These are phyloP conservation scores for Metacarcinus magister DNA, from an alignment of 2,888 invertebrate species.

Conservation along the genomic window DNA sequence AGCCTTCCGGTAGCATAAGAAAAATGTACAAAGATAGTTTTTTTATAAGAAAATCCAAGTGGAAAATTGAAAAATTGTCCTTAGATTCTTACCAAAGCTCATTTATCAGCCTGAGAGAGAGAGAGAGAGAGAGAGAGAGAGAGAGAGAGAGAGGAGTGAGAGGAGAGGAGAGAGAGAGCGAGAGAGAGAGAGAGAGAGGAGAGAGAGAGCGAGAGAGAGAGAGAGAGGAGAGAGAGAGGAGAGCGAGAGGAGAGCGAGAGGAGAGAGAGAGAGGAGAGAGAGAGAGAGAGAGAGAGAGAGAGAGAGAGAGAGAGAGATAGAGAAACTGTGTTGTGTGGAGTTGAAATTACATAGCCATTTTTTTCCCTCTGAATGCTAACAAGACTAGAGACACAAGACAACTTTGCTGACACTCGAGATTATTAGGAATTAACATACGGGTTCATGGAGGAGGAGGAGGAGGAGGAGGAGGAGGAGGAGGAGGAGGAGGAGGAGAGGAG, in stretches of 20 bases:
- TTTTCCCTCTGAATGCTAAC: background rate
- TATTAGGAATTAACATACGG: constrained; percentile 29
- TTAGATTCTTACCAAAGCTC: constrained; percentile 32
- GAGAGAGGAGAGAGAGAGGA: background rate
- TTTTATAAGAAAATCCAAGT: background rate
- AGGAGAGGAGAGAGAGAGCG: too few relatives aligned
- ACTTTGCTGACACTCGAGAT: constrained; percentile 11
- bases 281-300: background rate
- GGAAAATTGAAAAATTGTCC: constrained; percentile 40
- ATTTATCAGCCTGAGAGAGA: background rate
- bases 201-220: constrained; percentile 5
- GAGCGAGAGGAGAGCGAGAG: constrained; percentile 5
- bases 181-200: background rate
- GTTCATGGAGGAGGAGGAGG: background rate
- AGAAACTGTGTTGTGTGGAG: background rate
- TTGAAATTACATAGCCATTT: constrained; percentile 36
- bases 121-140: constrained; percentile 41
- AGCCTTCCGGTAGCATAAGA: background rate
- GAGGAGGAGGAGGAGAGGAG: constrained; percentile 9
- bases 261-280: background rate
- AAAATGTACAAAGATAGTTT: background rate
- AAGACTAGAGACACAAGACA: background rate
- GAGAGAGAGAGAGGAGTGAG: background rate
- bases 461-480: constrained; percentile 41
- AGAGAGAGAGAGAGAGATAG: background rate